Evolutionary conservation across 2,888 invertebrate species (phyloP), one percentile per base, ranked within the genome.

Genomic region (Harpalus rubripes): DNA sequence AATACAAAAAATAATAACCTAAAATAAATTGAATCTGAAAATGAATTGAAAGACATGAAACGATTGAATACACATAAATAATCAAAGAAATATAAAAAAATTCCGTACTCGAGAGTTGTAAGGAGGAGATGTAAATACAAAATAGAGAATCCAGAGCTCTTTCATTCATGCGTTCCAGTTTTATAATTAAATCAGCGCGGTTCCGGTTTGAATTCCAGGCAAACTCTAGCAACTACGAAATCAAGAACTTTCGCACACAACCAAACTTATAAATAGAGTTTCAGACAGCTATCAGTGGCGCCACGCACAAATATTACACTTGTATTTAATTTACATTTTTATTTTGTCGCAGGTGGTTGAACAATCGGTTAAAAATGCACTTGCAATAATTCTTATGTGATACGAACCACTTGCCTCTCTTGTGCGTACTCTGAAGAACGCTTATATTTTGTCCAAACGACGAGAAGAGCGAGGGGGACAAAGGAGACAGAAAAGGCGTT

Each of bases 111-210:
- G 41, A 15, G 39, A 39, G 63, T 63, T 63, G 63, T 10, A 15
- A n/a, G 18, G n/a, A 15, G 7, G 16, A 22, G 44, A 76, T 18
- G 58, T 56, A 78, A 78, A 78, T 58, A 78, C 56, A 58, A 78
- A 56, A 78, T 15, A 52, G 26, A 10, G 22, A 52, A 72, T 72
- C 8, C 32, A 12, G 78, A 22, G 56, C 58, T n/a, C 56, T 32
- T 78, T 78, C 15, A 41, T 32, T 58, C 56, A 52, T 78, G 52
- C 56, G 78, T 78, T 56, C 78, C 78, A 78, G 58, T 78, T 78
- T 78, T 52, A 78, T 78, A 78, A 78, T 78, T 58, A 78, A 78
- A 78, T 78, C 58, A 56, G 26, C 58, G n/a, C 26, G 56, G 56
- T 56, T 78, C 76, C 52, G 76, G 68, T 39, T 39, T 4, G 68